These are phyloP conservation scores for Notarius lentiginosus DNA, from an alignment of 2,113 vertebrate genomes.

Conservation along the genomic window DNA sequence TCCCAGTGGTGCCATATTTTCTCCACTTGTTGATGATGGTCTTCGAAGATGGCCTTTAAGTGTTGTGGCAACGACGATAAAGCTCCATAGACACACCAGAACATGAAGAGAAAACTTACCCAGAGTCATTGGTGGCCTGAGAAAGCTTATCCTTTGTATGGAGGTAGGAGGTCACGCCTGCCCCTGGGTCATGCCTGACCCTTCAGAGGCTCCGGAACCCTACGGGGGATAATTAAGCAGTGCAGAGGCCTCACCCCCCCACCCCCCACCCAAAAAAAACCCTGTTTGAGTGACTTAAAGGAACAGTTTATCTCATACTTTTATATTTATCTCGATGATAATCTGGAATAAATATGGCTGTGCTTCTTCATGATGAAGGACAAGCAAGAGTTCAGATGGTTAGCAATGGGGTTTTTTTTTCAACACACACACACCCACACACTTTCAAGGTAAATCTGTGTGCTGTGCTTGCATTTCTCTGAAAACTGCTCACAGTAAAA, in stretches of 20 bases:
- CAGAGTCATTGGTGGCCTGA: conserved; percentile 22
- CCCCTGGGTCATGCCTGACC: conserved; percentile 49
- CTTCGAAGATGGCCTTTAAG: neutral
- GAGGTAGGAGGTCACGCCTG: conserved; percentile 49
- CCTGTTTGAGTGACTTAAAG: neutral
- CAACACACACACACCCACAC: neutral
- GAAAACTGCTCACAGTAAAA: neutral
- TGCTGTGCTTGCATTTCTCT: neutral
- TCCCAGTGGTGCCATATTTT: neutral
- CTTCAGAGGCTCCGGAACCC: conserved; percentile 42
- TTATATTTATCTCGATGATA: neutral
- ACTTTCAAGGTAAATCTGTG: neutral
- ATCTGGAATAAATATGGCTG: neutral
- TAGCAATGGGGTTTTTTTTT: neutral
- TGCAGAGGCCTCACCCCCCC: neutral
- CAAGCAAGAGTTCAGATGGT: neutral
- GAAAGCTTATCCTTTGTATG: conserved; percentile 38
- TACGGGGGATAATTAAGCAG: conserved; percentile 61
- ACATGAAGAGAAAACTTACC: neutral
- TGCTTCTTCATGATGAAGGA: neutral
- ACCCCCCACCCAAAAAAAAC: neutral
- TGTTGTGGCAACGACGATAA: neutral
- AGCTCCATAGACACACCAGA: neutral
- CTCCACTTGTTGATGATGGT: neutral
- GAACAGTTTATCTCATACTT: neutral